Evolutionary conservation across 2,888 invertebrate genomes (phyloP), one percentile per base, ranked within the genome.

Genomic region (Amphipoea lucens): DNA sequence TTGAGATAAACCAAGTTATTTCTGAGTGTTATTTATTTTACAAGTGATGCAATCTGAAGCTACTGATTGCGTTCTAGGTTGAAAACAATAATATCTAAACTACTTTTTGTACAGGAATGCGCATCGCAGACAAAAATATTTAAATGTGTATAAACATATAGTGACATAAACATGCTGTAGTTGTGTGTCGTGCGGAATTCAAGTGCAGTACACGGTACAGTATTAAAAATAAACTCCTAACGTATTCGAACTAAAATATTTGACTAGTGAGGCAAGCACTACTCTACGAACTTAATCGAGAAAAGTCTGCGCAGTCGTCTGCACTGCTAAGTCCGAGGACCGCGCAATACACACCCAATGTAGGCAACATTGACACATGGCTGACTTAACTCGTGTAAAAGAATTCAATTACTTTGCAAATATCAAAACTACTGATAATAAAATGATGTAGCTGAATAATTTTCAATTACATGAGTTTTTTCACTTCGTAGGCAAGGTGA

Each of bases 401-500:
- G 86, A 86, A 90, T 89, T 84, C 40, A 82, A 82, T 80, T 88
- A 90, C 88, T 89, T 92, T 92, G 91, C 90, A 89, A 88, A 85
- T 91, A 88, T 89, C 91, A 94, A 93, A 92, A 92, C 95, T 94
- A 94, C 94, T 88, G 88, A 92, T 90, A 90, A 85, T 86, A 89
- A 91, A 93, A 93, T 91, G 89, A 93, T 94, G 95, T 96, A 96
- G 94, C 95, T 95, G 95, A 95, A 90, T 90, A 95, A 93, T 93
- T 94, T 93, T 93, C 92, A 95, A 98, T 98, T 99, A 99, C 99
- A 99, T 99, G 98, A 99, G 99, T 98, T 99, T 99, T 98, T 99
- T 99, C 98, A 99, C 99, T 99, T 99, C 99, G 98, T 99, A 99
- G 98, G 99, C 99, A 97, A 99, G 99, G 98, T 99, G 99, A 98